These are phyloP conservation scores for Platalea minor DNA, from an alignment of 2,797 vertebrate species.

Conservation along the genomic window DNA sequence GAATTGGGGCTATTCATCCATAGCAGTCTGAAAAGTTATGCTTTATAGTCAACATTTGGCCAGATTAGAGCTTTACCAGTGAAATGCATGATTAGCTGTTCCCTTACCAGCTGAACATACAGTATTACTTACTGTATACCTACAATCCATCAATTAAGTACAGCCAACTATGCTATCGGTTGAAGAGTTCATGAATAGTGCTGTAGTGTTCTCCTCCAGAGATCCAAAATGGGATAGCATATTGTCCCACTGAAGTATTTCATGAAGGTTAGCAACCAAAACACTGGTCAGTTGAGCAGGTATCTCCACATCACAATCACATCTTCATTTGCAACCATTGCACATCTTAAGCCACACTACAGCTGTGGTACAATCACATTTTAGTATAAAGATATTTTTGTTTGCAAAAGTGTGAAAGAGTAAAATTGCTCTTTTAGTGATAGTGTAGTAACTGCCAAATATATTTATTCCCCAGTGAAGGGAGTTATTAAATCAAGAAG, in stretches of 20 bases:
- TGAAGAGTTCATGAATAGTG: background rate
- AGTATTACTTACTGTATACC: background rate
- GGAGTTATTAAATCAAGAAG: background rate
- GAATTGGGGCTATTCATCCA: slow-evolving; percentile 14
- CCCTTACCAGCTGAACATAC: background rate
- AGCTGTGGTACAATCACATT: background rate
- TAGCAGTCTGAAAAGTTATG: slow-evolving; percentile 6
- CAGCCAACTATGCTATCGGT: background rate
- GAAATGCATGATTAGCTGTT: background rate
- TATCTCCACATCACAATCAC: background rate
- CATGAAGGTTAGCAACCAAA: background rate
- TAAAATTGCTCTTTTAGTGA: background rate
- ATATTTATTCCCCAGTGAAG: background rate
- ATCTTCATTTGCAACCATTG: background rate
- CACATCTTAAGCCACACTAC: background rate
- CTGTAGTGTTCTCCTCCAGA: background rate
- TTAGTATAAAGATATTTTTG: background rate
- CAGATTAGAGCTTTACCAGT: background rate
- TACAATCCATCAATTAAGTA: slow-evolving; percentile 28
- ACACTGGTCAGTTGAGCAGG: background rate
- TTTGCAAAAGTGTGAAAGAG: background rate
- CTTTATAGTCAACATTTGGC: background rate
- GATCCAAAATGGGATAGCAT: background rate
- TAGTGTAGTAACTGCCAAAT: background rate
- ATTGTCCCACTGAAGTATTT: background rate